Conservation (phyloP, 2,888 invertebrate species). For the Netelia fuscicornis region DNA sequence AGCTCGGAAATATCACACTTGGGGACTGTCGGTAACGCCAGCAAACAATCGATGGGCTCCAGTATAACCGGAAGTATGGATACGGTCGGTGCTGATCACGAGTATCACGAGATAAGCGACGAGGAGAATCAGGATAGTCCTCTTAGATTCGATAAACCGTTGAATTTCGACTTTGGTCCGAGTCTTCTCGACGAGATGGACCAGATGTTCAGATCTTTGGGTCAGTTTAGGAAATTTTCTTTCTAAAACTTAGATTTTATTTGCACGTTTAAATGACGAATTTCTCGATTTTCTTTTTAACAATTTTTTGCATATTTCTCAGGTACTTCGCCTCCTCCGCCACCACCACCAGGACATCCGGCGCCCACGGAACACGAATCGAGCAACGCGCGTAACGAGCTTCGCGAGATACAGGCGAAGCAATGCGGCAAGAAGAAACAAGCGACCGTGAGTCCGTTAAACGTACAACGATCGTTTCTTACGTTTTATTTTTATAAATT, state of each 20-base stretch:
- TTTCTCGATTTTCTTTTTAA: neutral
- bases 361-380: slow-evolving; percentile 85
- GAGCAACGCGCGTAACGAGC: slow-evolving; percentile 90
- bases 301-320: slow-evolving; percentile 25
- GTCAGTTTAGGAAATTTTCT: slow-evolving; percentile 76
- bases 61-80: slow-evolving; percentile 77
- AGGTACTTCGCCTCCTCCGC: slow-evolving; percentile 76
- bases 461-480: slow-evolving; percentile 79
- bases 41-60: slow-evolving; percentile 76
- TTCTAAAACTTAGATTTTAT: slow-evolving; percentile 1
- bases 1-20: slow-evolving; percentile 80
- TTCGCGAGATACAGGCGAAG: slow-evolving; percentile 88
- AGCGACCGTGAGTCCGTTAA: slow-evolving; percentile 85
- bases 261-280: slow-evolving; percentile 57
- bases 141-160: slow-evolving; percentile 85
- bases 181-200: slow-evolving; percentile 96
- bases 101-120: slow-evolving; percentile 94
- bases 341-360: slow-evolving; percentile 77
- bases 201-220: slow-evolving; percentile 90
- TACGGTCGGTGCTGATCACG: slow-evolving; percentile 85
- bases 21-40: slow-evolving; percentile 73
- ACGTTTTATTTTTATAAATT: slow-evolving; percentile 69
- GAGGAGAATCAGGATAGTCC: slow-evolving; percentile 88
- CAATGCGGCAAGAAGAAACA: slow-evolving; percentile 86
- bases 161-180: slow-evolving; percentile 92